Base-by-base conservation (phyloP, 2,113 vertebrate species). In the Carassius gibelio region DNA sequence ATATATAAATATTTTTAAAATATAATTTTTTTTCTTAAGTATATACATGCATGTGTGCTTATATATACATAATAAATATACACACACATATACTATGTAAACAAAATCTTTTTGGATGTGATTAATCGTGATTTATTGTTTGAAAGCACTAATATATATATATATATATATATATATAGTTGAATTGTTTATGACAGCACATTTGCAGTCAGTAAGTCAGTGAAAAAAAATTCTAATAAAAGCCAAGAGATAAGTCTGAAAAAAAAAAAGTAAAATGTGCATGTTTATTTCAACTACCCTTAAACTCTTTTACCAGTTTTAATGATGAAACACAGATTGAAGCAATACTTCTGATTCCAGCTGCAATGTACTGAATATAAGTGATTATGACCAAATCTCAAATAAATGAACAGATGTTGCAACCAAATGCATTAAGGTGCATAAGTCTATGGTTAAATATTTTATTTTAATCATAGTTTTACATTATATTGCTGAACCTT, bases 381-480 rank as follows among this genome's bases (percentile, higher is more conserved):
- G 17, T 45, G 11, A 68, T 26, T 26, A 34, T 15, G 9, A 59
- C 57, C 21, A 5, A 21, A 42, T 45, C 17, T 45, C 34, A 42
- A 21, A 19, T 55, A 76, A 26, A 76, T 4, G 7, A 71, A 68
- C 23, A 30, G 78, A 66, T 68, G 42, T 59, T 42, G 14, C 13
- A 21, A 50, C 8, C 50, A 72, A 74, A 69, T 79, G 52, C 34
- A 57, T 88, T 85, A 85, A 76, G 84, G 81, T 88, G 87, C 82
- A 59, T 78, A 57, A 85, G 57, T 84, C 87, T 87, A 86, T 84
- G 89, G 87, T 81, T 82, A 62, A 62, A 69, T 84, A 42, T 64
- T 19, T 55, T 80, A 21, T 59, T 30, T 64, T 38, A 76, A 30
- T 64, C 50, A 36, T 52, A 48, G 61, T 84, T 3, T 82, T 78